Evolutionary conservation across 1,140 invertebrate species (phyloP), one percentile per base, ranked within the genome.

Genomic region (Euwallacea fornicatus): DNA sequence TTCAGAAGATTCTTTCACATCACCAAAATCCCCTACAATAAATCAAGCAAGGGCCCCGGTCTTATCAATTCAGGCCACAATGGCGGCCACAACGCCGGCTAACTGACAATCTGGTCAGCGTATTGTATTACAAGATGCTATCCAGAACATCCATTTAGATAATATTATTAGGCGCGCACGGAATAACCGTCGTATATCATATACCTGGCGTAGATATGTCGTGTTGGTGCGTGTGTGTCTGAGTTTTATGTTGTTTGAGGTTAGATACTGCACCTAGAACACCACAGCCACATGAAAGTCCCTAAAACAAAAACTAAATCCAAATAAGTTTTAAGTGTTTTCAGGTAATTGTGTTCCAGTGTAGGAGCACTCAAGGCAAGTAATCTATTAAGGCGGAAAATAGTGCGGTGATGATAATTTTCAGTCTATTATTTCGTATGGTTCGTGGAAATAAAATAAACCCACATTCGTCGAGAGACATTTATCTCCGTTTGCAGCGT

Each of bases 61-160:
- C 16, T 66, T 66, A 66, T 66, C 64, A 66, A 66, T 66, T 58
- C 33, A 15, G 44, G 42, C 41, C 64, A 66, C 33, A 66, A 66
- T 42, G 33, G 53, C 54, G 42, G 54, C 64, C 56, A 66, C 33
- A 66, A 66, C 53, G 33, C 64, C 54, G 42, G 54, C 64, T 66
- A 66, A 66, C 56, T 66, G 64, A 66, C 64, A 66, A 66, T 66
- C 64, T 58, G 64, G 41, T 44, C 54, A 58, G 64, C 64, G 61
- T 63, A 66, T 66, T 66, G 64, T 66, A 66, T 66, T 66, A 66
- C 64, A 56, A 66, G 64, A 66, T 66, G 64, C 53, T 66, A 66
- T 66, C 64, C 64, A 55, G 54, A 33, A 44, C 64, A 43, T 66
- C 64, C 64, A 66, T 66, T 66, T 66, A 66, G 64, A 66, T 66